These are phyloP conservation scores for Holcopasites calliopsidis DNA, from an alignment of 1,140 invertebrate genomes.

Conservation along the genomic window DNA sequence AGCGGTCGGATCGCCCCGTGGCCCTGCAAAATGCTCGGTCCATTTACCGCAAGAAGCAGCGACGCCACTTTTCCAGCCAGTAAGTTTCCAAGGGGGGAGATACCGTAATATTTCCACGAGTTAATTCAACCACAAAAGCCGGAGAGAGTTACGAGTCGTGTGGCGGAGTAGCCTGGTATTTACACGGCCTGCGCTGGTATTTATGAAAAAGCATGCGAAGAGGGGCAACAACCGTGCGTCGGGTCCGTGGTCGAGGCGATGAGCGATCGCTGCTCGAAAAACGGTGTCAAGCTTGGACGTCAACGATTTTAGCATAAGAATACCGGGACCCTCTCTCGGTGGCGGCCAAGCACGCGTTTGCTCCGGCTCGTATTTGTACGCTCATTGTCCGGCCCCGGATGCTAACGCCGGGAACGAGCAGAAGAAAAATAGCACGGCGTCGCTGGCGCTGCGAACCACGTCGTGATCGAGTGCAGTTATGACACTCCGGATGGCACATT, in stretches of 20 bases:
- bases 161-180: constrained; percentile 26
- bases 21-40: background rate
- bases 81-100: background rate
- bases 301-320: constrained; percentile 64
- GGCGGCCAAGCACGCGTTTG: constrained; percentile 7
- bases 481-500: constrained; percentile 58
- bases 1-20: background rate
- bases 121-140: constrained; percentile 19
- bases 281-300: constrained; percentile 55
- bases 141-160: background rate
- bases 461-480: constrained; percentile 64
- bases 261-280: constrained; percentile 48
- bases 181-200: constrained; percentile 40
- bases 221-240: background rate
- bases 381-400: constrained; percentile 53
- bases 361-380: constrained; percentile 32
- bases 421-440: constrained; percentile 62
- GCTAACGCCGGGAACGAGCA: constrained; percentile 40
- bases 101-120: constrained; percentile 17
- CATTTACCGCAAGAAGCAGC: constrained; percentile 1
- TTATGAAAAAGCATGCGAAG: constrained; percentile 49
- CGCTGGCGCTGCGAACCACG: constrained; percentile 48
- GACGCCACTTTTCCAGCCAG: constrained; percentile 17
- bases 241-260: constrained; percentile 35
- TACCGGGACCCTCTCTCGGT: constrained; percentile 28